Percentiles rank a stretch among this genome's conserved stretches.
These are phyloP conservation scores for Agonopterix heracliana DNA, from an alignment of 2,888 invertebrate genomes.

Conservation along the genomic window DNA sequence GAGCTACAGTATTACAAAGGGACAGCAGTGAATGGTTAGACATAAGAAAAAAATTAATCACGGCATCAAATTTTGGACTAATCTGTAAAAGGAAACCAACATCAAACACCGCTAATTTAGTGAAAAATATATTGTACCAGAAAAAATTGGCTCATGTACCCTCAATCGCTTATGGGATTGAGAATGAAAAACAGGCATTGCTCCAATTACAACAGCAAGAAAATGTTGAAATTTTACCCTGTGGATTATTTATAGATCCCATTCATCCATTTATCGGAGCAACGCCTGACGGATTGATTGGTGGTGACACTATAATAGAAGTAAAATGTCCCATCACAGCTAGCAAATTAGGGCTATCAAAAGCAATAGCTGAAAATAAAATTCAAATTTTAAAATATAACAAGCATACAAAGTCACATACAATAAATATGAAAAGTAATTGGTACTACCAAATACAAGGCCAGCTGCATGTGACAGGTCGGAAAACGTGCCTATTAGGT, in stretches of 20 bases:
- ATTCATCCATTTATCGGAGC: slow-evolving; percentile 9
- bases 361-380: slow-evolving; percentile 9
- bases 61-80: slow-evolving; percentile 10
- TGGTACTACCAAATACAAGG: slow-evolving; percentile 16
- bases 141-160: slow-evolving; percentile 12
- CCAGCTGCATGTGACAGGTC: slow-evolving; percentile 13
- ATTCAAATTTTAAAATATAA: slow-evolving; percentile 6
- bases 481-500: slow-evolving; percentile 12
- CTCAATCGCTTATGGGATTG: slow-evolving; percentile 4
- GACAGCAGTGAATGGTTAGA: slow-evolving; percentile 17
- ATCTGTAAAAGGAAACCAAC: background rate
- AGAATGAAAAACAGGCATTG: slow-evolving; percentile 7
- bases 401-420: too few species aligned
- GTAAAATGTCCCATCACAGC: slow-evolving; percentile 10
- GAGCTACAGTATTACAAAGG: slow-evolving; percentile 15
- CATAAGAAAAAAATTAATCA: slow-evolving; percentile 14
- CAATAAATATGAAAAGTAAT: slow-evolving; percentile 11
- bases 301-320: slow-evolving; percentile 5
- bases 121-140: slow-evolving; percentile 15
- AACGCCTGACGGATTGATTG: slow-evolving; percentile 9
- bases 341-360: slow-evolving; percentile 2
- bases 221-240: slow-evolving; percentile 1
- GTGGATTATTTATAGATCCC: slow-evolving; percentile 11
- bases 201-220: slow-evolving; percentile 1
- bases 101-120: slow-evolving; percentile 4